Base-by-base conservation (phyloP, 2,888 invertebrate genomes). In the Eulithis prunata region DNA sequence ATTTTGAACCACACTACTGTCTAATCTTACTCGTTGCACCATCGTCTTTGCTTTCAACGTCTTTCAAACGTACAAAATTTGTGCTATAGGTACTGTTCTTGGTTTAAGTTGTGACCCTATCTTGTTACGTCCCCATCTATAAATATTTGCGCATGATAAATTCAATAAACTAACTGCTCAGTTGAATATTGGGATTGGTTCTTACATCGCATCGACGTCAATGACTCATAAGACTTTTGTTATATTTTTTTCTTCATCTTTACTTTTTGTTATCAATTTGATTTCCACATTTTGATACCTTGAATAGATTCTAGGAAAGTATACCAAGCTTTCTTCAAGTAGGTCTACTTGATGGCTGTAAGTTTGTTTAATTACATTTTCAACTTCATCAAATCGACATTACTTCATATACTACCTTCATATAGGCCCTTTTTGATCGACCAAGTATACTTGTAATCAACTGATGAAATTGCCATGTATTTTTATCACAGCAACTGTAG, bases 131-230 rank as follows among this genome's bases (percentile, higher is more conserved):
- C 92, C 92, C 91, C 81, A 87, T 89, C 92, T 79, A 92, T 93
- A 93, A 91, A 93, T 92, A 91, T 93, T 92, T 91, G 89, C 91
- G 91, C 91, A 89, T 91, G 90, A 91, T 90, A 87, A 90, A 90
- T 86, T 84, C 89, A 89, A 90, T 91, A 89, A 90, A 89, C 82
- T 88, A 83, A 80, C 78, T 80, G 71, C 76, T 66, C 83, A 82
- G 81, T 86, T 84, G 86, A 86, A 85, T 85, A 63, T 77, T 69
- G 71, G 74, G 74, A 77, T 79, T 74, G 75, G 74, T 79, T 65
- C 64, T 68, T 71, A 55, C 60, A 38, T 63, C 56, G 60, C 66
- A 69, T 71, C 54, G 52, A 67, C 59, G 8, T 52, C 54, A 62
- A 66, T 66, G 56, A 56, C 41, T 68, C 63, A 60, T 65, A 64